Conservation (phyloP, 30 jellyfish, hydroid and myxozoan species). For the Hydractinia symbiolongicarpus region DNA sequence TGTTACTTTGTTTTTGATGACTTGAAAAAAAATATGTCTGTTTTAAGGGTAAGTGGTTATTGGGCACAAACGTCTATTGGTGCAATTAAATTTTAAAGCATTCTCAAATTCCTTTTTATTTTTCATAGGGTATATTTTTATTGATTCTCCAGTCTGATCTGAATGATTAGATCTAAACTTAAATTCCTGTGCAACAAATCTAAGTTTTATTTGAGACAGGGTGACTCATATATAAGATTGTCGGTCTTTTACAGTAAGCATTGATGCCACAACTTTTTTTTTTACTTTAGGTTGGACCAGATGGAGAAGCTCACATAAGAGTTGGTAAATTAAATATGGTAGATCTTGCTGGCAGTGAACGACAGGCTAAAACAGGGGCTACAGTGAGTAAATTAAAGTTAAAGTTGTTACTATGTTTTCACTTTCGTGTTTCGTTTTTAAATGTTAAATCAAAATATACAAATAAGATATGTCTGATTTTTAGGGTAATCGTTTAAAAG, state of each 20-base stretch:
- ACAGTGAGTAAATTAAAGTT: constrained; percentile 25
- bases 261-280: not conserved
- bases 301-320: constrained; percentile 92
- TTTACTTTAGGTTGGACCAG: constrained; percentile 81
- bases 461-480: not conserved
- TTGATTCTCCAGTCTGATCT: not conserved
- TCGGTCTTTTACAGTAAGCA: not conserved
- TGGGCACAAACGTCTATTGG: no score
- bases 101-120: no score
- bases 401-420: not conserved
- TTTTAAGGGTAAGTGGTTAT: no score
- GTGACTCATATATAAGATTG: not conserved
- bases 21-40: no score
- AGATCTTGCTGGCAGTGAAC: constrained; percentile 96
- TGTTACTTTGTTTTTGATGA: no score
- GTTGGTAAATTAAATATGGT: constrained; percentile 95
- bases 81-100: no score
- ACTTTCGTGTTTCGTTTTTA: not conserved
- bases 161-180: no score
- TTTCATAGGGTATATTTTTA: no score
- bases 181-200: no score
- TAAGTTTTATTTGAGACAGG: no score
- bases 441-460: not conserved
- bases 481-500: constrained; percentile 89
- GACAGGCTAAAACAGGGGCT: constrained; percentile 98